phyloP scores from a whole-genome alignment of 2,113 vertebrate genomes.

The Thunnus thynnus region DNA sequence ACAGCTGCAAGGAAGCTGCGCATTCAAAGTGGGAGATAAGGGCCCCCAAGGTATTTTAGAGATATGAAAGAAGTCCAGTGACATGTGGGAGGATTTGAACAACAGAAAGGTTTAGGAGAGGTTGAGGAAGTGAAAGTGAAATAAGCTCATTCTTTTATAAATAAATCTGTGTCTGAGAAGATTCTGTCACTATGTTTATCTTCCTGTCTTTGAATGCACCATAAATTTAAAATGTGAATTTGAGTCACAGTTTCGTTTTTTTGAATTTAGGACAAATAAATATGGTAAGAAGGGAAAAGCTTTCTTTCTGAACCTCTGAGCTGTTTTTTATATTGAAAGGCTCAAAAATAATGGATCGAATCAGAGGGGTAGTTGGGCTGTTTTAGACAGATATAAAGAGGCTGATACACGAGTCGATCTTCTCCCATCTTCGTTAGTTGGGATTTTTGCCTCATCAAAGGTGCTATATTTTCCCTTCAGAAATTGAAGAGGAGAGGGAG shows the following conservation, averaged over 20 bases:
- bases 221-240: background rate
- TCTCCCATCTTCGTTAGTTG: constrained; percentile 42
- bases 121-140: constrained; percentile 6
- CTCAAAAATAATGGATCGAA: constrained; percentile 23
- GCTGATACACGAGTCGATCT: constrained; percentile 42
- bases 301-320: constrained; percentile 6
- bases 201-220: background rate
- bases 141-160: constrained; percentile 21
- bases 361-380: constrained; percentile 7
- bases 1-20: constrained; percentile 33
- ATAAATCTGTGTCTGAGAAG: constrained; percentile 3
- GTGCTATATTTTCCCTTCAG: constrained; percentile 51
- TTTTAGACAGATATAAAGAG: constrained; percentile 22
- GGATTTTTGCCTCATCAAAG: constrained; percentile 61
- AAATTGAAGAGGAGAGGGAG: constrained; percentile 27
- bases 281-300: background rate
- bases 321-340: background rate
- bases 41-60: constrained; percentile 25
- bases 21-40: constrained; percentile 48
- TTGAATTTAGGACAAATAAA: constrained; percentile 12
- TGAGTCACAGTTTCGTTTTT: background rate
- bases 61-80: constrained; percentile 25
- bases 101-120: background rate
- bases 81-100: constrained; percentile 13
- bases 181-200: background rate